These are phyloP conservation scores for Eupeodes latifasciatus DNA, from an alignment of 2,888 invertebrate species.

Conservation along the genomic window DNA sequence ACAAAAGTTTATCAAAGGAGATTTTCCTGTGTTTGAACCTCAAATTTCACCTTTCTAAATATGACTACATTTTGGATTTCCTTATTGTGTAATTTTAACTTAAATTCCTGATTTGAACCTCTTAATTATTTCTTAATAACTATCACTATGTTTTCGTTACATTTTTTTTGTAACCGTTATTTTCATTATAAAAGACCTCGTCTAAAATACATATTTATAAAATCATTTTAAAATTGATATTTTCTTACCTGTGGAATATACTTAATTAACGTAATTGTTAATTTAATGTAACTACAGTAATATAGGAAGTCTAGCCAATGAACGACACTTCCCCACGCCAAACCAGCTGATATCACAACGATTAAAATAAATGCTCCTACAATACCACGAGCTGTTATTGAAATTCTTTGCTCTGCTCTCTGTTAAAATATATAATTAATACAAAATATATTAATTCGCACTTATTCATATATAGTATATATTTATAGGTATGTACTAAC, in stretches of 20 bases:
- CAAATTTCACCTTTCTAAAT: too few relatives aligned
- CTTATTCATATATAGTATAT: background rate
- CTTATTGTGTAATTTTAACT: too few relatives aligned
- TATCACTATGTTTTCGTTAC: too few relatives aligned
- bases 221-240: background rate
- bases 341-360: conserved; percentile 87
- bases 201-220: background rate
- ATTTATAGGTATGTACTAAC: conserved; percentile 84
- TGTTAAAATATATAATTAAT: conserved; percentile 83
- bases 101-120: too few relatives aligned
- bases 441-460: background rate
- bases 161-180: too few relatives aligned
- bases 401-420: conserved; percentile 94
- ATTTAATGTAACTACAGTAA: conserved; percentile 97
- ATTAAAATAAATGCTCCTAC: conserved; percentile 87
- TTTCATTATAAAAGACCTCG: too few relatives aligned
- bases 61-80: too few relatives aligned
- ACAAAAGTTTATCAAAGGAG: too few relatives aligned
- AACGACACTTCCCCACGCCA: conserved; percentile 87
- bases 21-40: too few relatives aligned
- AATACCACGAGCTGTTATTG: conserved; percentile 89
- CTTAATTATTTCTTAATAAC: too few relatives aligned
- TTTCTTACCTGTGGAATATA: conserved; percentile 96
- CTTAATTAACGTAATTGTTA: conserved; percentile 97
- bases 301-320: conserved; percentile 97